Percentiles rank a stretch among this genome's conserved stretches.
phyloP scores from a whole-genome alignment of 2,113 vertebrate species.

The Myotis yumanensis region DNA sequence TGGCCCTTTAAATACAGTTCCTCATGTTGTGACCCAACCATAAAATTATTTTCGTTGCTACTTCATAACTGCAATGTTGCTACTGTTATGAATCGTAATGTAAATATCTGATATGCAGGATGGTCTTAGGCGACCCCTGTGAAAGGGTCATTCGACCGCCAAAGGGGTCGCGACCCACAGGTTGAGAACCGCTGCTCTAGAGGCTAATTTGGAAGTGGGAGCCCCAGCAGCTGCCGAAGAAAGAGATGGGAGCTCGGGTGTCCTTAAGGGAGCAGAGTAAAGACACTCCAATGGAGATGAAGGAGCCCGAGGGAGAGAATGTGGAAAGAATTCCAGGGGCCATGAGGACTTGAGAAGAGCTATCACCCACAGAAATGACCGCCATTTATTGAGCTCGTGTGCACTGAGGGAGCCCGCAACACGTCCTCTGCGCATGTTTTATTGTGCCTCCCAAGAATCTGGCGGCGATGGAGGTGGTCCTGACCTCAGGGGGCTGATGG shows the following conservation, averaged over 20 bases:
- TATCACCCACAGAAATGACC: not conserved
- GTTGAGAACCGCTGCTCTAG: too few species aligned
- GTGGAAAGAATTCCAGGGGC: not conserved
- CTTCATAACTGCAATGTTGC: too few species aligned
- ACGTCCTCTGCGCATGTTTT: fast-evolving
- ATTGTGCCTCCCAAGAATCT: not conserved
- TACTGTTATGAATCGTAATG: too few species aligned
- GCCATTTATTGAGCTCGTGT: fast-evolving
- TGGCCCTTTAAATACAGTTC: too few species aligned
- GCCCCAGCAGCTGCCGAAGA: not conserved
- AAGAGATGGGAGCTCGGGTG: not conserved
- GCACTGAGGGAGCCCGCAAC: not conserved
- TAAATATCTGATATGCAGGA: too few species aligned
- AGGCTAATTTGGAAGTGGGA: not conserved
- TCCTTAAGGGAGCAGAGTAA: not conserved
- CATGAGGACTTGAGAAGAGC: not conserved
- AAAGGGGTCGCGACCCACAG: too few species aligned
- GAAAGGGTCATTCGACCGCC: too few species aligned
- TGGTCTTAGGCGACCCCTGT: too few species aligned
- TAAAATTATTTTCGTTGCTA: too few species aligned
- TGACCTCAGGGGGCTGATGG: not conserved
- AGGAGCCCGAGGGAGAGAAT: not conserved
- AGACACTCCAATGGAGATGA: not conserved
- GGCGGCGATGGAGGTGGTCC: not conserved
- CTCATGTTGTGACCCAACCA: too few species aligned